phyloP scores from a whole-genome alignment of 92 coral and sea anemone species.

The Phenganax subtilis region DNA sequence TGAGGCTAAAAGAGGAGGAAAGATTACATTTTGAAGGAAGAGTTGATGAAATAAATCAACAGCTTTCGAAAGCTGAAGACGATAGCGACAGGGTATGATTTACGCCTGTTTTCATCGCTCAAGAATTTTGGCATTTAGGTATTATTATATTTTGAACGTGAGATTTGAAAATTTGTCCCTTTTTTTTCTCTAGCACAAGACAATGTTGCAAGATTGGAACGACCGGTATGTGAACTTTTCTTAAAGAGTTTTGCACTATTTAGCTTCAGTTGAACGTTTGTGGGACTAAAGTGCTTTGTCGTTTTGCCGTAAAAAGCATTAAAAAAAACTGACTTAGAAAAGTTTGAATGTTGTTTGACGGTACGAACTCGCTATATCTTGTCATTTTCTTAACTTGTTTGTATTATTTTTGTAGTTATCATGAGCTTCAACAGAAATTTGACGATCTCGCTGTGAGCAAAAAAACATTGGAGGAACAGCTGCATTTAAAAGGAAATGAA shows the following conservation, averaged over 20 bases:
- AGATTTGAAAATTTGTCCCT: background rate
- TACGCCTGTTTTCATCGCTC: background rate
- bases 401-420: constrained; percentile 42
- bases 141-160: no score
- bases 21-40: constrained; percentile 24
- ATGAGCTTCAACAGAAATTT: constrained; percentile 59
- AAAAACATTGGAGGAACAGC: constrained; percentile 69
- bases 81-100: constrained; percentile 49
- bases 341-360: background rate
- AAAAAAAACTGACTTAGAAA: background rate
- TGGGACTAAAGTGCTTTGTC: no score
- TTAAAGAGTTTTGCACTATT: background rate
- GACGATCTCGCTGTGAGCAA: constrained; percentile 68
- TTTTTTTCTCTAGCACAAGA: constrained; percentile 29
- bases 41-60: constrained; percentile 40
- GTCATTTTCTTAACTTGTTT: background rate
- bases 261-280: no score
- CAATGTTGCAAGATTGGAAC: constrained; percentile 46
- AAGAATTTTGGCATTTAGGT: background rate
- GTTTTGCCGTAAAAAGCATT: background rate
- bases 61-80: constrained; percentile 38
- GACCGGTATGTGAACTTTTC: constrained; percentile 38
- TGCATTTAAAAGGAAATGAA: constrained; percentile 75
- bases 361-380: background rate
- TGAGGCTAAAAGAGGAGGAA: constrained; percentile 29